Base-by-base conservation (phyloP, 2,113 vertebrate genomes). In the Thinocorus orbignyianus region DNA sequence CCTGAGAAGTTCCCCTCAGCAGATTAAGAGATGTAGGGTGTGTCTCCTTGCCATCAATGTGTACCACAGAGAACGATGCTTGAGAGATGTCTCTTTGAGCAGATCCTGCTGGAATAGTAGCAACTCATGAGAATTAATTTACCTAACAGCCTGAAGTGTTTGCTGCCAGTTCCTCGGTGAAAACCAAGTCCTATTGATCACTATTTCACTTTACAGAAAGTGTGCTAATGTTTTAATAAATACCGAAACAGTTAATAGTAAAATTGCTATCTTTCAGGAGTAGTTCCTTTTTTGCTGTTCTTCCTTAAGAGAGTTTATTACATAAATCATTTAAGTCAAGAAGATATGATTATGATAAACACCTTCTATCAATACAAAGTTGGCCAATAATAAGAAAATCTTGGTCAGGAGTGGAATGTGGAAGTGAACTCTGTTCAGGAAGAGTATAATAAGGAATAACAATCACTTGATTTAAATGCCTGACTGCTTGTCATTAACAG, bases 401-500 rank as follows among this genome's bases (percentile, higher is more conserved):
- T 58, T 69, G 15, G 26, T 92, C 51, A 61, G 52, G 48, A 81
- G 24, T 54, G 58, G n/a, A 64, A 85, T 83, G 41, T 54, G n/a
- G 30, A 95, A 90, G 23, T n/a, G 69, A 80, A 19, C 7, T 91
- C 26, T 7, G 10, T 57, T 84, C 76, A 88, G 41, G 52, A 92
- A 86, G 20, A 13, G 9, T 37, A 35, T n/a, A 85, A 70, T 19
- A 78, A 93, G 78, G 39, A 85, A 65, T 69, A 95, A 49, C 7
- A 91, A 74, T n/a, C 3, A 8, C 91, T 94, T 90, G 49, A 81
- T 86, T 94, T 91, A 88, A 96, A 88, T 46, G 18, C 44, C 80
- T 84, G 42, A 95, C 39, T 72, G 22, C 14, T 86, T 11, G 1
- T 35, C 78, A 61, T 76, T 92, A 91, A 55, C 60, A n/a, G 8